phyloP scores from a whole-genome alignment of 2,797 vertebrate species.

The Enteromius viviparus region DNA sequence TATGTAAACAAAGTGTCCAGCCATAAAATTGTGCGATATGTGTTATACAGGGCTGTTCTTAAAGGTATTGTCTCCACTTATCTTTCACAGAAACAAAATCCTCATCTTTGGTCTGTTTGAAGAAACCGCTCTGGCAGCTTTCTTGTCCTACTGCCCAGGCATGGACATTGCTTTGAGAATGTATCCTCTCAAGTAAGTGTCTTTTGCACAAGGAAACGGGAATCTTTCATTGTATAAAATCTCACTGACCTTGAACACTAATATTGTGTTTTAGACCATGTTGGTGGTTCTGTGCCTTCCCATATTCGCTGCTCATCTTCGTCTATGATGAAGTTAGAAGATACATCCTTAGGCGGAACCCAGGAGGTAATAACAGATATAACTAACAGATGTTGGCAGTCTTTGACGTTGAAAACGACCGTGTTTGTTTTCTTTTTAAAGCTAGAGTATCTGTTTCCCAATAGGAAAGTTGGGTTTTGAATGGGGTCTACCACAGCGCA shows the following conservation, averaged over 20 bases:
- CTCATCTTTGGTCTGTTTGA: conserved; percentile 98
- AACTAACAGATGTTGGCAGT: background rate
- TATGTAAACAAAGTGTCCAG: conserved; percentile 67
- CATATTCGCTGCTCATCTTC: conserved; percentile 96
- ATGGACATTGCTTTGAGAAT: conserved; percentile 95
- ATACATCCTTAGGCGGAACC: conserved; percentile 91
- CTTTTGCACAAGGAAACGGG: background rate
- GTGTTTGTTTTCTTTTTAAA: conserved; percentile 31
- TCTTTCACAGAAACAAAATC: conserved; percentile 88
- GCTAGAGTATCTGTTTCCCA: background rate
- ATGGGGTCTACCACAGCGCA: background rate
- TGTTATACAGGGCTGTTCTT: background rate
- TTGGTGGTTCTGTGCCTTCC: conserved; percentile 99
- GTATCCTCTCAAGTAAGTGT: conserved; percentile 94
- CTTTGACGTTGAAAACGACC: background rate
- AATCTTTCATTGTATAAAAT: background rate
- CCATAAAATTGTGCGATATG: background rate
- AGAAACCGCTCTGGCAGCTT: conserved; percentile 93
- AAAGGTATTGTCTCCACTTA: background rate
- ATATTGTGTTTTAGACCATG: conserved; percentile 77
- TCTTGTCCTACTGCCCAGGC: conserved; percentile 94
- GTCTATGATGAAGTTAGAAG: conserved; percentile 96
- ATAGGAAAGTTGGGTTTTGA: background rate
- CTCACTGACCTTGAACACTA: background rate
- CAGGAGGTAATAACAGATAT: conserved; percentile 83